A percentile compares a stretch with the other conserved stretches of the same genome.
phyloP scores from a whole-genome alignment of 2,888 invertebrate species.

The Eristalis tenax region DNA sequence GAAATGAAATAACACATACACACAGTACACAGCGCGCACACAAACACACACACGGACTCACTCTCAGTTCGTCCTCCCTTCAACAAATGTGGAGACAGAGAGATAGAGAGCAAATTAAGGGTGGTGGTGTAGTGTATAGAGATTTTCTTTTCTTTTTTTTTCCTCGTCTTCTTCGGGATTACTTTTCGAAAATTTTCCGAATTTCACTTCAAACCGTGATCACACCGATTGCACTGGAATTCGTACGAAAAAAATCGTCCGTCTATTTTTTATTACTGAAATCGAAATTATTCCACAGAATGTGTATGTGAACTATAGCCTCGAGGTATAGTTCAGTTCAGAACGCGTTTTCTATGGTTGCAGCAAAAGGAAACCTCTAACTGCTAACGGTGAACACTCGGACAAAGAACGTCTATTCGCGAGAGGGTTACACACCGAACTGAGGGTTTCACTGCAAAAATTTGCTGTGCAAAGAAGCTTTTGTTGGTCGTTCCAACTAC shows the following conservation, averaged over 20 bases:
- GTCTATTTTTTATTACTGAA: background rate
- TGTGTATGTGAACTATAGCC: constrained; percentile 14
- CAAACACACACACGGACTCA: constrained; percentile 9
- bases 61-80: constrained; percentile 47
- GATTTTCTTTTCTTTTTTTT: constrained; percentile 43
- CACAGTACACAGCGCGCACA: background rate
- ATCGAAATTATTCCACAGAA: constrained; percentile 8
- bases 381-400: constrained; percentile 49
- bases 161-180: constrained; percentile 30
- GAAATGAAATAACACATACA: background rate
- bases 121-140: constrained; percentile 70
- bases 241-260: background rate
- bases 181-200: constrained; percentile 32
- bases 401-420: constrained; percentile 77
- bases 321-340: constrained; percentile 4
- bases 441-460: constrained; percentile 73
- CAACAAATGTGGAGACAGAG: constrained; percentile 12
- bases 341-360: constrained; percentile 49
- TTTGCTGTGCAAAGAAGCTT: constrained; percentile 50
- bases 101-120: constrained; percentile 55
- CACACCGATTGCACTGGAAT: constrained; percentile 8
- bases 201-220: constrained; percentile 3
- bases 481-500: constrained; percentile 8
- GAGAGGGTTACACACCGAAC: constrained; percentile 79
- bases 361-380: constrained; percentile 25